Percentiles rank a stretch among this genome's conserved stretches.
Evolutionary conservation across 2,888 invertebrate species (phyloP).

Genomic region (Parnassius glacialis): DNA sequence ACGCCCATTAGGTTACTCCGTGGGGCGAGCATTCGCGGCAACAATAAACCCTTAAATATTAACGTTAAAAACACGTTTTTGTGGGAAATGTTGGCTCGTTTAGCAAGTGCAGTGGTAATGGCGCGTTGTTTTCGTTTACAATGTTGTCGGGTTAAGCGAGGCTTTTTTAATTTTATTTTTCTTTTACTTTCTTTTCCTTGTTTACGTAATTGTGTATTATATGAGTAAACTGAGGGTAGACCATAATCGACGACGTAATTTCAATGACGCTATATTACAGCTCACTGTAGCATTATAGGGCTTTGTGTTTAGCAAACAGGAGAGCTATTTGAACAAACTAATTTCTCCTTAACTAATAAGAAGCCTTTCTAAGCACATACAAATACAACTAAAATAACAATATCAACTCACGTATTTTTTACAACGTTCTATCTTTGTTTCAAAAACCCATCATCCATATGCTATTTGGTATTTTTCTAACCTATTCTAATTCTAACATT

Average conservation of each 20-base stretch:
- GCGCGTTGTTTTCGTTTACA: constrained; percentile 59
- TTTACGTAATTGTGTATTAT: constrained; percentile 71
- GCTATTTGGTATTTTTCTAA: no score
- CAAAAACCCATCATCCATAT: no score
- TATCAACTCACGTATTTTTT: constrained; percentile 24
- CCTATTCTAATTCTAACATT: no score
- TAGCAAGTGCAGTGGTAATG: constrained; percentile 67
- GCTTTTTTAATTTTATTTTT: constrained; percentile 51
- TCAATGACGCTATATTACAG: constrained; percentile 49
- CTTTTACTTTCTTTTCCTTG: constrained; percentile 58
- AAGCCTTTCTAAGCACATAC: constrained; percentile 33
- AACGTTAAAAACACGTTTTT: constrained; percentile 62
- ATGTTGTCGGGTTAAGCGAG: constrained; percentile 47
- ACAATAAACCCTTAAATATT: constrained; percentile 70
- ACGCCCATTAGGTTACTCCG: constrained; percentile 64
- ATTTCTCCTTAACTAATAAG: constrained; percentile 30
- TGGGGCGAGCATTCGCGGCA: constrained; percentile 69
- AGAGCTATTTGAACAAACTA: constrained; percentile 32
- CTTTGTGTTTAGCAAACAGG: constrained; percentile 43
- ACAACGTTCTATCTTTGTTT: not conserved
- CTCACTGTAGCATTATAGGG: constrained; percentile 34
- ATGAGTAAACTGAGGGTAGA: constrained; percentile 59
- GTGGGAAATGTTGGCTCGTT: constrained; percentile 74
- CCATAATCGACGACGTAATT: constrained; percentile 62
- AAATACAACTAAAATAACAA: constrained; percentile 29